phyloP scores from a whole-genome alignment of 2,113 vertebrate genomes.

The Anthoscopus minutus region DNA sequence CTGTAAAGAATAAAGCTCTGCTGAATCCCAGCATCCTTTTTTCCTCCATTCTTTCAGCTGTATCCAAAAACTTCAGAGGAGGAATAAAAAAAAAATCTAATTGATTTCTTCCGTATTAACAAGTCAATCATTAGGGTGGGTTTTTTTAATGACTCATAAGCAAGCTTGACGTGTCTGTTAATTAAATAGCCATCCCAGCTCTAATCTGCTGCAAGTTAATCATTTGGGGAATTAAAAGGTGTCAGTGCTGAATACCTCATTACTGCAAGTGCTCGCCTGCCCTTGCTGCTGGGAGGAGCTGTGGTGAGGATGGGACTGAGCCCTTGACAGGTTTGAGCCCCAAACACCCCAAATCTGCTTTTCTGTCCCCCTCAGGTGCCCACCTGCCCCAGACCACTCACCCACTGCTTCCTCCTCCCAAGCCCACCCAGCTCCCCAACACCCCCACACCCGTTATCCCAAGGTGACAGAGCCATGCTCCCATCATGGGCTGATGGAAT shows the following conservation, averaged over 20 bases:
- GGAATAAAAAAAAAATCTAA: slow-evolving; percentile 11
- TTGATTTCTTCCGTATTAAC: slow-evolving; percentile 70
- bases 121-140: slow-evolving; percentile 68
- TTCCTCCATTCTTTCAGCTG: neutral
- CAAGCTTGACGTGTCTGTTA: slow-evolving; percentile 73
- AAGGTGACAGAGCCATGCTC: rapidly evolving
- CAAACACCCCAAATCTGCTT: neutral
- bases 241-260: slow-evolving; percentile 48
- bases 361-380: neutral
- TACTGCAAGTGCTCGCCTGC: neutral
- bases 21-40: neutral
- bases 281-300: neutral
- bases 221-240: slow-evolving; percentile 67
- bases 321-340: neutral
- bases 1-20: neutral
- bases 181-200: slow-evolving; percentile 74
- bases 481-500: rapidly evolving
- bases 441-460: neutral
- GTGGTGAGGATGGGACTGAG: neutral
- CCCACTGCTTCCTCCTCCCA: rapidly evolving
- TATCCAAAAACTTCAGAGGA: slow-evolving; percentile 37
- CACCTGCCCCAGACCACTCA: neutral
- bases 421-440: neutral
- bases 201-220: slow-evolving; percentile 72
- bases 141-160: slow-evolving; percentile 70